Evolutionary conservation across 2,113 vertebrate species (phyloP).

Genomic region (Henicopernis longicauda): DNA sequence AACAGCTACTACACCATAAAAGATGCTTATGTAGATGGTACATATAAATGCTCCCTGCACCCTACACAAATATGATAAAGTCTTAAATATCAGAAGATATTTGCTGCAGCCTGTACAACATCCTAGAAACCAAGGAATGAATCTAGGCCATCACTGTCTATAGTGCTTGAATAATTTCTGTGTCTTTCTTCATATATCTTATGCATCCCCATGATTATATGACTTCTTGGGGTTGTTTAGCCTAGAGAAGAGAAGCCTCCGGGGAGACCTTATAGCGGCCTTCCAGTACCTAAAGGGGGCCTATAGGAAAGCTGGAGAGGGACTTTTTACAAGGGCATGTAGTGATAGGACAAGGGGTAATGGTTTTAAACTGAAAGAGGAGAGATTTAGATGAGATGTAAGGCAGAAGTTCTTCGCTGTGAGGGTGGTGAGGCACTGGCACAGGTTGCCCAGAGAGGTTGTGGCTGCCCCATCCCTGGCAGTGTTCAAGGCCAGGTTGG

Average conservation of each 20-base stretch:
- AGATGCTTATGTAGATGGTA: not conserved
- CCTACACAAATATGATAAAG: not conserved
- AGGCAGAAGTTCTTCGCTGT: not conserved
- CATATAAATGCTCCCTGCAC: too few species aligned
- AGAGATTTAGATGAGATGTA: not conserved
- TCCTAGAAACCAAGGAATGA: not conserved
- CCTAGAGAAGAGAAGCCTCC: not conserved
- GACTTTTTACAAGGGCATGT: not conserved
- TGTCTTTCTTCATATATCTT: not conserved
- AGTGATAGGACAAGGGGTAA: not conserved
- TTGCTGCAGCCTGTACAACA: not conserved
- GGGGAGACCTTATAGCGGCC: too few species aligned
- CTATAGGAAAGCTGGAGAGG: not conserved
- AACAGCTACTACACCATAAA: not conserved
- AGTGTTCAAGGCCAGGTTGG: not conserved
- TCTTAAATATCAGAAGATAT: not conserved
- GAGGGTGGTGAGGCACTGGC: rapidly evolving
- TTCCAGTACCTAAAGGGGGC: not conserved
- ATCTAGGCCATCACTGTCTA: not conserved
- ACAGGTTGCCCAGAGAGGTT: not conserved
- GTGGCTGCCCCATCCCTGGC: not conserved
- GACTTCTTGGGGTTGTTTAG: not conserved
- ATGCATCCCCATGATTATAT: not conserved
- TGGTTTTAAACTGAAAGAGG: not conserved
- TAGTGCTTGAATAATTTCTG: not conserved